Base-by-base conservation (phyloP, 2,113 vertebrate species). In the Petrocephalus zakoni region DNA sequence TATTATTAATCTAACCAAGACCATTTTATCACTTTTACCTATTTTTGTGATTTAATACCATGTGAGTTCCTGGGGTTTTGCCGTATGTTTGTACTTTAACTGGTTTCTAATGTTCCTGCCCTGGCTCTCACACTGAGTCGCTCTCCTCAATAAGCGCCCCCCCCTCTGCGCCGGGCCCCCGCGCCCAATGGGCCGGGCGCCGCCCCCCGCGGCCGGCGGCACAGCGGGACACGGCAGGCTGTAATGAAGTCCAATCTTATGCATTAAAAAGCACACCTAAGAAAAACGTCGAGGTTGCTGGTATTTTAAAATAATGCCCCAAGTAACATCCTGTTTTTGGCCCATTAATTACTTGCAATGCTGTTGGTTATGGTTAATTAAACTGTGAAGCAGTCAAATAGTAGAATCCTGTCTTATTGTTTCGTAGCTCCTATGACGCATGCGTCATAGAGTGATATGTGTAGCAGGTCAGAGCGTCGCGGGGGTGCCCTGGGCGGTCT, bases 141-240 rank as follows among this genome's bases (percentile, higher is more conserved):
- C 47, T 34, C 52, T 55, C 88, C 82, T 87, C 90, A 88, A 88
- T 81, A 88, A 58, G 13, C 56, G 58, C 83, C 83, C 25, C 88
- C 85, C 87, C 90, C 90, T 90, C 90, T 58, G 86, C 6, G 34
- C 34, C 34, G 17, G 29, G 5, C 68, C 68, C 37, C 81, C 52
- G 87, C 25, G 52, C 88, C 15, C 37, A n/a, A 85, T 64, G n/a
- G n/a, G n/a, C n/a, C n/a, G n/a, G n/a, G n/a, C n/a, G n/a, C n/a
- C n/a, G n/a, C n/a, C n/a, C n/a, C n/a, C n/a, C n/a, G n/a, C n/a
- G n/a, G n/a, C n/a, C n/a, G n/a, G n/a, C n/a, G n/a, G n/a, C n/a
- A n/a, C n/a, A n/a, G n/a, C n/a, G n/a, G n/a, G n/a, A 17, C 29
- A 37, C 29, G 15, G 37, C 15, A 75, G 68, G 29, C 15, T 37